Base-by-base conservation (phyloP, 2,888 invertebrate genomes). In the Euclidia mi region DNA sequence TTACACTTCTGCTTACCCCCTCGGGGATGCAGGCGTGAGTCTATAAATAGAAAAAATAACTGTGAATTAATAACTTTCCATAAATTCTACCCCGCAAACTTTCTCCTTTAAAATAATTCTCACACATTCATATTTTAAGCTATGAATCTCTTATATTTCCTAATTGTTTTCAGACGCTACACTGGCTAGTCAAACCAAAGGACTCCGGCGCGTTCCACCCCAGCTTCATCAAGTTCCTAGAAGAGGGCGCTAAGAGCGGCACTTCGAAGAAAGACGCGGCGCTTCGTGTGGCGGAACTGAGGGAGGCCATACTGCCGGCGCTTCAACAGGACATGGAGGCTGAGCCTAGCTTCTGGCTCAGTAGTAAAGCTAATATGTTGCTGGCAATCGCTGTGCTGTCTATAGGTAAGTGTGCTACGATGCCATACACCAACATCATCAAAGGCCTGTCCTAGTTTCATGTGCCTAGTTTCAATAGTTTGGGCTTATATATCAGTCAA, bases 101-200 rank as follows among this genome's bases (percentile, higher is more conserved):
- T n/a, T n/a, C n/a, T n/a, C n/a, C n/a, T n/a, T n/a, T n/a, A n/a
- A n/a, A n/a, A n/a, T n/a, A n/a, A n/a, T n/a, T n/a, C n/a, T n/a
- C n/a, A n/a, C n/a, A n/a, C n/a, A n/a, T n/a, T n/a, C n/a, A n/a
- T n/a, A n/a, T n/a, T n/a, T n/a, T n/a, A n/a, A n/a, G n/a, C n/a
- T n/a, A n/a, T n/a, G n/a, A 20, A 20, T 3, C 4, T 20, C 0
- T 1, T 20, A 20, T 1, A 20, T 20, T 20, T 6, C 20, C 3
- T 20, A 4, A 4, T 15, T 28, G 2, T 25, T 85, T 84, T 1
- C 77, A 95, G 95, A 95, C 95, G 0, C 78, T 99, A 45, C 95
- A 98, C 56, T 99, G 99, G 96, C 92, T 99, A 15, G 96, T 99
- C 10, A 96, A 97, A 38, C 98, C 98, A 0, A 96, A 97, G 35